Percentiles rank a stretch among this genome's conserved stretches.
phyloP scores from a whole-genome alignment of 1,140 invertebrate species.

The Pomacea maculata region DNA sequence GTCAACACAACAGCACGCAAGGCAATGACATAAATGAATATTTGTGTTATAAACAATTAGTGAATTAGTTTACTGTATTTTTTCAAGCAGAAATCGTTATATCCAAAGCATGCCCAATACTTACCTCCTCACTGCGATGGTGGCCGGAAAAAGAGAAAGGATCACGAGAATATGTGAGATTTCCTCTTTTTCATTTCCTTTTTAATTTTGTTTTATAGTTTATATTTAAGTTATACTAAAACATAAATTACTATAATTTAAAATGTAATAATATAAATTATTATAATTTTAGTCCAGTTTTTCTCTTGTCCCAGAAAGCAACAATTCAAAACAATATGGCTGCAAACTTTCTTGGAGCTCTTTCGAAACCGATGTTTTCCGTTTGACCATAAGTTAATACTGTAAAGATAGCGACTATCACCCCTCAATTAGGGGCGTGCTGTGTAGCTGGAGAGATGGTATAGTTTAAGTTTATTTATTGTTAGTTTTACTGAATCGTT shows the following conservation, averaged over 20 bases:
- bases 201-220: too few relatives aligned
- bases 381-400: slow-evolving; percentile 5
- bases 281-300: too few relatives aligned
- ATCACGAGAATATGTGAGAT: slow-evolving; percentile 1
- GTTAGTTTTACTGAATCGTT: too few relatives aligned
- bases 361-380: slow-evolving; percentile 14
- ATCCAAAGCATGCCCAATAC: neutral
- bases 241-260: too few relatives aligned
- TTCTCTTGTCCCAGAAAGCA: slow-evolving; percentile 21
- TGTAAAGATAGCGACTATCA: slow-evolving; percentile 36
- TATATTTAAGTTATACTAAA: too few relatives aligned
- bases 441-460: slow-evolving; percentile 43
- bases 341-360: slow-evolving; percentile 11
- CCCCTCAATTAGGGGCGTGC: slow-evolving; percentile 35
- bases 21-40: too few relatives aligned
- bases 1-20: too few relatives aligned
- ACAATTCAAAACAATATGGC: slow-evolving; percentile 40
- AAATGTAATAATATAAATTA: too few relatives aligned
- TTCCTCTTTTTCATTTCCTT: neutral
- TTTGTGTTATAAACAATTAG: too few relatives aligned
- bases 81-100: too few relatives aligned
- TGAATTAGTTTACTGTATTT: too few relatives aligned
- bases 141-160: slow-evolving; percentile 2
- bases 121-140: neutral
- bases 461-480: neutral